Evolutionary conservation across 2,797 vertebrate genomes (phyloP), one percentile per base, ranked within the genome.

Genomic region (Gobio occitaniae): DNA sequence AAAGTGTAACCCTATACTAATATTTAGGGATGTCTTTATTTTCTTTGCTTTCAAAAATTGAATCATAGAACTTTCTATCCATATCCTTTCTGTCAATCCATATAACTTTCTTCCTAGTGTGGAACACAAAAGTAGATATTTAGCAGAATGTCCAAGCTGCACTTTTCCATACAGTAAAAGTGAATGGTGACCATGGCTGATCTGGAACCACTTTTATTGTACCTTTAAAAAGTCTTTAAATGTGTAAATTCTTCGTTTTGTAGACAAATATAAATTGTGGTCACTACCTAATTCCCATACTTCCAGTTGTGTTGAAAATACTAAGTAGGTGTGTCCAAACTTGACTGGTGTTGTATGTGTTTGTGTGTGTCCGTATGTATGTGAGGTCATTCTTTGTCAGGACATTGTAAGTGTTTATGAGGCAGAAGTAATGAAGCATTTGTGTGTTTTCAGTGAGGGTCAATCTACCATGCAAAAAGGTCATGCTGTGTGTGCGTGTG

Each of bases 371-470:
- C 59, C 63, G 3, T 76, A 5, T 76, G 17, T 29, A 4, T 44
- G 25, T 79, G 48, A 81, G 41, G 29, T 61, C 78, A 59, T 81
- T 59, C 61, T 68, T 41, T 75, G n/a, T 65, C 19, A 71, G 56
- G 19, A 66, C 41, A 83, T 63, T 83, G 48, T 86, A 54, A 16
- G 50, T 48, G 56, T 69, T 47, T 79, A 61, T 29, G 16, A 79
- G 29, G 78, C 85, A 32, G 78, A 83, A 75, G 65, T 77, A 83
- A 85, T 80, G 50, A 75, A 78, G 59, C 77, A 81, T 78, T 68
- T 69, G 52, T 54, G 61, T 47, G 66, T 78, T 48, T 74, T 65
- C 68, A 63, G 48, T 21, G 21, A 74, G 44, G 69, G 68, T 82
- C 32, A 59, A 56, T 47, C 79, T 54, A 54, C 32, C 70, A 82